phyloP scores from a whole-genome alignment of 2,113 vertebrate species.

The Meles meles region DNA sequence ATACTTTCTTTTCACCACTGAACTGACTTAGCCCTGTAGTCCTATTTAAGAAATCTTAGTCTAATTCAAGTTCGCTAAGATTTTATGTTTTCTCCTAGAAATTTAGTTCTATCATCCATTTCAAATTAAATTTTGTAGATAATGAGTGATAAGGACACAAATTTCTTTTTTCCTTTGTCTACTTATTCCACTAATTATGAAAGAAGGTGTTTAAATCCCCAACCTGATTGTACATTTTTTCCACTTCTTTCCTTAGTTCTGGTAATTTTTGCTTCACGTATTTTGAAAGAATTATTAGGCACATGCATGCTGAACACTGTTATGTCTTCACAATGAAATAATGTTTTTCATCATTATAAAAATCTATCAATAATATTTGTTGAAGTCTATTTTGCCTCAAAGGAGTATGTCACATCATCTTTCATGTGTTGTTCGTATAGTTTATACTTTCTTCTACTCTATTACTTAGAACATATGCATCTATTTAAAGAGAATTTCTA shows the following conservation, averaged over 20 bases:
- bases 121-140: neutral
- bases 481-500: conserved; percentile 4
- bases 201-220: neutral
- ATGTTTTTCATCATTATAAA: neutral
- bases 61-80: neutral
- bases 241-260: neutral
- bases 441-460: neutral
- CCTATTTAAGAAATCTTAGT: neutral
- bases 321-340: neutral
- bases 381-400: neutral
- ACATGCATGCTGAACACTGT: neutral
- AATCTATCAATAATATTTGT: neutral
- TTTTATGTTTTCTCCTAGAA: neutral
- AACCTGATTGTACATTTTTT: neutral
- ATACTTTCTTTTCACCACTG: neutral
- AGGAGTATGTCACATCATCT: neutral
- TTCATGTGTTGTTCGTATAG: neutral
- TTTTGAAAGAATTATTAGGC: neutral
- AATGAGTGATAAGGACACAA: neutral
- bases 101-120: neutral
- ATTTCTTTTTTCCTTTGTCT: neutral
- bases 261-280: neutral
- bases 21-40: neutral
- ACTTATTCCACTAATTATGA: neutral
- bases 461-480: neutral